Base-by-base conservation (phyloP, 2,797 vertebrate species). In the Mallotus villosus region DNA sequence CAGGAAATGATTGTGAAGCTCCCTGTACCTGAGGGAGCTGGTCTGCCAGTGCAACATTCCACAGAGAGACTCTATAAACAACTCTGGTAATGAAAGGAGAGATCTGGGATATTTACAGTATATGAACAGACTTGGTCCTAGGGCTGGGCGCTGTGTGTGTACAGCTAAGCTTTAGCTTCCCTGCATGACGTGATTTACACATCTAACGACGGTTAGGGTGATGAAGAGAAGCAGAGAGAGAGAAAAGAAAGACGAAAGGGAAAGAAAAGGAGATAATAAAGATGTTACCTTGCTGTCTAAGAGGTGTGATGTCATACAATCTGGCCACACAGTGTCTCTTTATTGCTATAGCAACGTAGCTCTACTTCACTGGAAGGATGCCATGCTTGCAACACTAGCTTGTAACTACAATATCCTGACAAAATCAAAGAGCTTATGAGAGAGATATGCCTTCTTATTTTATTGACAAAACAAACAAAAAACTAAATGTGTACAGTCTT, bases 1-100 rank as follows among this genome's bases (percentile, higher is more conserved):
- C 89, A 92, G 91, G 91, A 93, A 93, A 90, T 88, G 85, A 77
- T 84, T 85, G 2, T 67, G 63, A 82, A 64, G 85, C 67, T 62
- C 73, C 16, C 19, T 77, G 75, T 46, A 46, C 46, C 6, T 77
- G 75, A 71, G 69, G 76, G 82, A 88, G 85, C 77, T 72, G 70
- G 17, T 77, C 58, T 22, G 67, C 5, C n/a, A 46, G 41, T 19
- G 34, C 57, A 65, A 60, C 9, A 17, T 16, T 67, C 60, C 59
- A n/a, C 49, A 24, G 21, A 58, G 67, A 58, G 58, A 37, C 34
- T 4, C 32, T 6, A 19, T 37, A 37, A 37, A 64, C 63, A n/a
- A 34, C 62, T 19, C n/a, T 32, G 14, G n/a, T n/a, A 6, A 19
- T 32, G 11, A 63, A 16, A 34, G 27, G 7, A 25, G 11, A 60